Base-by-base conservation (phyloP, 2,888 invertebrate genomes). In the Cecidostiba fungosa region DNA sequence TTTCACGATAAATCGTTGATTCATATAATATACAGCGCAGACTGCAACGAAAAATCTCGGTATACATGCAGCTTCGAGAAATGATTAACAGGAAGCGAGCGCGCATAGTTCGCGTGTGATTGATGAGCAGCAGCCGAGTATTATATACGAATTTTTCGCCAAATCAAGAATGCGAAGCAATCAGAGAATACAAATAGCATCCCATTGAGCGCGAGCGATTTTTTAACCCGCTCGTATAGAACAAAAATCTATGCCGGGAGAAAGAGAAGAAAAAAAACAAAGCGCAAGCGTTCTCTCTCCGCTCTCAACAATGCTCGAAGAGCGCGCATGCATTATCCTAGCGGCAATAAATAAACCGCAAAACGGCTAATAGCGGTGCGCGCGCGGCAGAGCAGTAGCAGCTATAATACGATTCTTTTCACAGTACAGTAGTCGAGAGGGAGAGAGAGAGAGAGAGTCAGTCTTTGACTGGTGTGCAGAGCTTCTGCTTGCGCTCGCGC, bases 321-420 rank as follows among this genome's bases (percentile, higher is more conserved):
- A 6, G 39, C 26, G 72, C 36, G 54, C 39, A 32, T 70, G 69
- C 26, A 77, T 77, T 77, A 82, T 77, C 69, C 50, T 69, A 69
- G 82, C 77, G 72, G 77, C 72, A 77, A 77, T 83, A 83, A 83
- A 83, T 83, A 83, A 82, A 77, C 59, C 59, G 43, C 77, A 82
- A 82, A 82, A 82, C 82, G 47, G 82, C 82, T 47, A 66, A 79
- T 79, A 79, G 74, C 50, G 66, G 23, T 10, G 59, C 26, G 69
- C 32, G 73, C 43, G 23, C 12, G 6, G 59, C 66, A 62, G 36
- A 36, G 39, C 69, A n/a, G 36, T 59, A 43, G 77, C 77, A 6
- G 54, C 54, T 59, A 59, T 83, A 83, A 83, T 83, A 77, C 77
- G 83, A 83, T 83, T 83, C 83, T 83, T 83, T 83, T 83, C 74